These are phyloP conservation scores for Chymomyza fuscimana DNA, from an alignment of 2,888 invertebrate genomes.

Conservation along the genomic window DNA sequence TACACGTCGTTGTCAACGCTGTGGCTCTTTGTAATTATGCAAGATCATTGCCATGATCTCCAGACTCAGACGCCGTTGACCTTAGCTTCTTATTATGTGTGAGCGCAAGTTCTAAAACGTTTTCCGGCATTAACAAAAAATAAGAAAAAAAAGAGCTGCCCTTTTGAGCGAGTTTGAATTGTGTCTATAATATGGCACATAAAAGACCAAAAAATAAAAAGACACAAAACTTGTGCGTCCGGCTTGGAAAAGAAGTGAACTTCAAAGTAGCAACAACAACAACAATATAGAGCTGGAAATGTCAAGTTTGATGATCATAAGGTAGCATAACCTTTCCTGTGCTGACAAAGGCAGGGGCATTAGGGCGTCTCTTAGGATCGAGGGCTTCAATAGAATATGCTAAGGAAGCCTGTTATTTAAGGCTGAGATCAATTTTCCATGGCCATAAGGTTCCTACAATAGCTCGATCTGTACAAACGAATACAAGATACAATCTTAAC, in stretches of 20 bases:
- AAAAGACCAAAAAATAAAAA: conserved; percentile 5
- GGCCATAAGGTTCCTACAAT: too few species aligned
- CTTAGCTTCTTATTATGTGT: conserved; percentile 34
- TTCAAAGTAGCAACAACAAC: neutral
- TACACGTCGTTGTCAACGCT: conserved; percentile 32
- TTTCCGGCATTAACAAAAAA: conserved; percentile 54
- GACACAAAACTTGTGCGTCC: neutral
- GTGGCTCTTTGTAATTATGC: conserved; percentile 64
- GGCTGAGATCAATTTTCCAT: too few species aligned
- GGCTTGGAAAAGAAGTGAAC: neutral
- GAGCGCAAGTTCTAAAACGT: conserved; percentile 52
- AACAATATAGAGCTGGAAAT: neutral
- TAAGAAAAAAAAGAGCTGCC: conserved; percentile 3
- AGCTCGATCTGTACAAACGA: too few species aligned
- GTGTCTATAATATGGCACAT: conserved; percentile 1
- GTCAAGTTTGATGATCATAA: neutral
- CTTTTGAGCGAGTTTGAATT: conserved; percentile 1
- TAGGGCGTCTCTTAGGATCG: too few species aligned
- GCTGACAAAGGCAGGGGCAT: neutral
- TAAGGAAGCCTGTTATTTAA: too few species aligned
- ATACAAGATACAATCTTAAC: too few species aligned
- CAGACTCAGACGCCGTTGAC: conserved; percentile 48
- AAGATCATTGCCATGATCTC: conserved; percentile 67
- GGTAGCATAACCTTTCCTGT: neutral
- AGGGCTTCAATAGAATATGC: too few species aligned